Base-by-base conservation (phyloP, 2,797 vertebrate species). In the Myotis pilosus region DNA sequence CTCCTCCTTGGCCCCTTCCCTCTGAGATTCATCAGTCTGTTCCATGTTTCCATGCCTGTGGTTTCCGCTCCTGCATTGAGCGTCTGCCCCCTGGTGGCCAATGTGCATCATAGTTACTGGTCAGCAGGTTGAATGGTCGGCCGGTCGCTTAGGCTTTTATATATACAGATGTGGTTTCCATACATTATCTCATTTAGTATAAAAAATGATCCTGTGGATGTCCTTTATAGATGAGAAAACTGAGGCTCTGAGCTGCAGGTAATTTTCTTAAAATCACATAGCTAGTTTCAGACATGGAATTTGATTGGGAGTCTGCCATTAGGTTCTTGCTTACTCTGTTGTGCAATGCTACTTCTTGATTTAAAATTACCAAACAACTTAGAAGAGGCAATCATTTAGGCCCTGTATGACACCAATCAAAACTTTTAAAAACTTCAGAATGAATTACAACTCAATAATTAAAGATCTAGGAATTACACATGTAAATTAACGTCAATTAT, bases 291-390 rank as follows among this genome's bases (percentile, higher is more conserved):
- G n/a, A 66, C 38, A 23, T 38, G 6, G n/a, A 68, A 75, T 84
- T 80, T 92, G 55, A 64, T 71, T 53, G 22, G 6, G 57, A 57
- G 22, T 82, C 28, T 85, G 71, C 64, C n/a, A 38, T 55, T 68
- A 76, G 17, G 20, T 19, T 86, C 51, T 80, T 64, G 20, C 25
- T 92, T 68, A 49, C 30, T 92, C 38, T 93, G 23, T 2, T 44
- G 47, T 36, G 6, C 10, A 72, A 8, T 64, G 49, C 22, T 82
- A 81, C 28, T 44, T 83, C 44, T 82, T 94, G 51, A 87, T 83
- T 88, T 83, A 83, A 96, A 95, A 80, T 86, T 80, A 71, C 8
- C 38, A 84, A 92, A 72, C 28, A 72, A n/a, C 10, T 89, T 91
- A 89, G 80, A 90, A 92, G 79, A 60, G 15, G 33, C 60, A 86